phyloP scores from a whole-genome alignment of 1,140 invertebrate genomes.

The Polypedilum pembai region DNA sequence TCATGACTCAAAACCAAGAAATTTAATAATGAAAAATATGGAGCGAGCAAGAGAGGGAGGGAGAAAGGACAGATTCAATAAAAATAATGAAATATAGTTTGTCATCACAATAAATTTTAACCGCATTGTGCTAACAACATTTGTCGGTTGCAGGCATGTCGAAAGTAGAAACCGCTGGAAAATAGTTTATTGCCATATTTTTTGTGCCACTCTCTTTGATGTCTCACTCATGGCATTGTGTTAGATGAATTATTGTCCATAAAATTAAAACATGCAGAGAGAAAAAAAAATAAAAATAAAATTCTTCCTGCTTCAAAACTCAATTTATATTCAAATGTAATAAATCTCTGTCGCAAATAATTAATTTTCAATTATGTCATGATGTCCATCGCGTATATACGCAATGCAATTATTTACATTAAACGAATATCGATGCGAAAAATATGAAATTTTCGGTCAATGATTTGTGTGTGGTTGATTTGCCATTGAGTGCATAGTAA shows the following conservation, averaged over 20 bases:
- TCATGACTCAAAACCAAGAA: too few species aligned
- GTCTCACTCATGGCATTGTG: neutral
- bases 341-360: constrained; percentile 1
- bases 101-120: constrained; percentile 19
- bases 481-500: neutral
- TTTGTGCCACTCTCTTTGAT: neutral
- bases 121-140: constrained; percentile 11
- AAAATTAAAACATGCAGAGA: too few species aligned
- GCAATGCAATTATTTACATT: neutral
- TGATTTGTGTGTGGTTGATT: too few species aligned
- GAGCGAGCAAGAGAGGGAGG: too few species aligned
- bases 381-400: neutral
- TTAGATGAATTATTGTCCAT: too few species aligned
- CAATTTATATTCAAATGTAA: neutral
- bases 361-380: constrained; percentile 14
- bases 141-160: constrained; percentile 10
- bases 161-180: neutral
- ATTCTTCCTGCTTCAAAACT: neutral
- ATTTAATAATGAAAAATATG: too few species aligned
- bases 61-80: neutral
- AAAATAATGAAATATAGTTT: neutral
- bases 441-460: neutral
- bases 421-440: neutral
- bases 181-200: constrained; percentile 2
- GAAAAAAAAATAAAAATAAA: neutral